A percentile compares a stretch with the other conserved stretches of the same genome.
Conservation (phyloP, 2,888 invertebrate genomes). For the Sinodicranocentrus sp. region DNA sequence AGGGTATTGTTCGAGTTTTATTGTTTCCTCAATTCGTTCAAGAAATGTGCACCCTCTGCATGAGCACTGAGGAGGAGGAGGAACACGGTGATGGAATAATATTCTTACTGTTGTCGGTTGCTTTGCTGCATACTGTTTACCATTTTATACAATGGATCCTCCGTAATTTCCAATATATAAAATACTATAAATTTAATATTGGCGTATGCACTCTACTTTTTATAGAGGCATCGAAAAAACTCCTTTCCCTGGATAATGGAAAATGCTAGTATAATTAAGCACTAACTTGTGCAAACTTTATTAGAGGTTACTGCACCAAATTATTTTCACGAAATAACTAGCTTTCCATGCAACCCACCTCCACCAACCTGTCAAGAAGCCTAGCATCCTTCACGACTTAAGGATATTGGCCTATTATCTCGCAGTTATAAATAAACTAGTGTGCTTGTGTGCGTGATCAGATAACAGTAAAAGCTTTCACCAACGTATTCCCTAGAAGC, state of each 20-base stretch:
- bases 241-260: too few species aligned
- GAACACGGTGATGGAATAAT: too few species aligned
- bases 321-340: too few species aligned
- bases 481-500: not conserved
- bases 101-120: too few species aligned
- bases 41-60: not conserved
- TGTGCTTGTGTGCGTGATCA: constrained; percentile 49
- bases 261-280: not conserved
- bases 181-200: too few species aligned
- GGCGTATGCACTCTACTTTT: too few species aligned
- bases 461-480: constrained; percentile 18
- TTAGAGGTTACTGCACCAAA: constrained; percentile 45
- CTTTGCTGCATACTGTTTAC: too few species aligned
- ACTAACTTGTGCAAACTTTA: constrained; percentile 12
- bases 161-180: too few species aligned
- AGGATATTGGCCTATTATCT: constrained; percentile 56
- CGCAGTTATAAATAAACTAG: constrained; percentile 48
- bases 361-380: constrained; percentile 23
- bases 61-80: too few species aligned
- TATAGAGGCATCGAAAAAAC: too few species aligned
- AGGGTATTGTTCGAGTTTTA: constrained; percentile 43
- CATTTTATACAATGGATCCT: too few species aligned
- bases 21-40: constrained; percentile 36
- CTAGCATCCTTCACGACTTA: constrained; percentile 29
- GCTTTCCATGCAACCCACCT: not conserved